A percentile compares a stretch with the other conserved stretches of the same genome.
These are phyloP conservation scores for Oophaga pumilio DNA, from an alignment of 2,113 vertebrate species.

Conservation along the genomic window DNA sequence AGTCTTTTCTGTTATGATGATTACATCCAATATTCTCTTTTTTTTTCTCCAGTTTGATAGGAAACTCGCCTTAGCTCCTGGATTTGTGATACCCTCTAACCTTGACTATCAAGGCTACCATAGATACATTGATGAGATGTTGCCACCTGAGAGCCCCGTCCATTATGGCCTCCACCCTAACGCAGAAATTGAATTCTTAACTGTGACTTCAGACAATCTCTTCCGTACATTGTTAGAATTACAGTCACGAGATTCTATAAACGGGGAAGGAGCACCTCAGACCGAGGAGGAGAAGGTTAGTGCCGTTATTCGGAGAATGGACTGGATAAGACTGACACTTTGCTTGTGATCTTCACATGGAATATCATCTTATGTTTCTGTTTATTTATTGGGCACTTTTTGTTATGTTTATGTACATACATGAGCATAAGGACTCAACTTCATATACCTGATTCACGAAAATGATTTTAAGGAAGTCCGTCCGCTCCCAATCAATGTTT, in stretches of 20 bases:
- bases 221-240: constrained; percentile 81
- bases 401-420: neutral
- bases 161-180: constrained; percentile 74
- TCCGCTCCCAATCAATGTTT: no score
- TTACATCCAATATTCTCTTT: constrained; percentile 60
- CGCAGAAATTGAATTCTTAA: constrained; percentile 76
- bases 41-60: constrained; percentile 72
- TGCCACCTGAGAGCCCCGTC: constrained; percentile 72
- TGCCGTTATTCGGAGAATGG: constrained; percentile 24
- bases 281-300: constrained; percentile 80
- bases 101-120: constrained; percentile 72
- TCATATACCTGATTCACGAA: neutral
- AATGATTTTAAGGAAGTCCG: neutral
- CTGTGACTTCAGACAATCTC: constrained; percentile 74
- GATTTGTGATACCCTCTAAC: constrained; percentile 69
- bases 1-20: constrained; percentile 11
- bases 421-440: neutral
- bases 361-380: neutral
- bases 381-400: neutral
- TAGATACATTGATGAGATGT: constrained; percentile 74
- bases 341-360: neutral
- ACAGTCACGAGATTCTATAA: constrained; percentile 75
- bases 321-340: neutral
- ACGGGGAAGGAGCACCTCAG: constrained; percentile 72
- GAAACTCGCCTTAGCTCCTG: constrained; percentile 70